Evolutionary conservation across 2,888 invertebrate genomes (phyloP).

Genomic region (Polydrusus tereticollis): DNA sequence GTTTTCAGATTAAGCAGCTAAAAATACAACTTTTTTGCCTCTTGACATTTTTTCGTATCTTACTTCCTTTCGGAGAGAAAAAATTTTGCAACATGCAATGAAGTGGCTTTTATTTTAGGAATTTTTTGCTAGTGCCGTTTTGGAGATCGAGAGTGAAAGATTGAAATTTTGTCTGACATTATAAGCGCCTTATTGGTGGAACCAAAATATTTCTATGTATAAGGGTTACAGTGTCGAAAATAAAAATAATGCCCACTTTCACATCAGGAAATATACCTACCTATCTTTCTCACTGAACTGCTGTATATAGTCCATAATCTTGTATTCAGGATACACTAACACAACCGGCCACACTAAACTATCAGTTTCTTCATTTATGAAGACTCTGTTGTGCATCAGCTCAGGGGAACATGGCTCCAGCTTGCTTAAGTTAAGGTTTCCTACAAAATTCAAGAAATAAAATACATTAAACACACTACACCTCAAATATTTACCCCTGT

Average conservation of each 20-base stretch:
- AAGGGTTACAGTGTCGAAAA: not conserved
- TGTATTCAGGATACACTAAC: constrained; percentile 90
- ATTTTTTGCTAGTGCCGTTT: too few relatives aligned
- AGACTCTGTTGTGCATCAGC: constrained; percentile 75
- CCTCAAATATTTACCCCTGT: constrained; percentile 51
- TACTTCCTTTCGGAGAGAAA: too few relatives aligned
- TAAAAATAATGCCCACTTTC: too few relatives aligned
- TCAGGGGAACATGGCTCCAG: constrained; percentile 77
- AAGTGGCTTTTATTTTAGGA: too few relatives aligned
- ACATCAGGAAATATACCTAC: constrained; percentile 64
- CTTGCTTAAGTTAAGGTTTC: constrained; percentile 68
- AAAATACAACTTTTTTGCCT: too few relatives aligned
- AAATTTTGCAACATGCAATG: too few relatives aligned
- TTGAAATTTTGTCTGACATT: too few relatives aligned
- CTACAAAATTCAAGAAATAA: constrained; percentile 50
- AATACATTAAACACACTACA: not conserved
- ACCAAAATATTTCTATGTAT: too few relatives aligned
- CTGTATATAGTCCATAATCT: constrained; percentile 89
- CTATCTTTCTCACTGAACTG: constrained; percentile 81
- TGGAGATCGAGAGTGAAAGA: too few relatives aligned
- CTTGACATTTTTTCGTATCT: too few relatives aligned
- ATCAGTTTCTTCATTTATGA: constrained; percentile 70
- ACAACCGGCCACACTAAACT: constrained; percentile 88
- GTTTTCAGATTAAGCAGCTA: too few relatives aligned
- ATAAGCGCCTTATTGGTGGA: too few relatives aligned